A percentile compares a stretch with the other conserved stretches of the same genome.
Evolutionary conservation across 2,888 invertebrate genomes (phyloP).

Genomic region (Megaustenia siamemsis): DNA sequence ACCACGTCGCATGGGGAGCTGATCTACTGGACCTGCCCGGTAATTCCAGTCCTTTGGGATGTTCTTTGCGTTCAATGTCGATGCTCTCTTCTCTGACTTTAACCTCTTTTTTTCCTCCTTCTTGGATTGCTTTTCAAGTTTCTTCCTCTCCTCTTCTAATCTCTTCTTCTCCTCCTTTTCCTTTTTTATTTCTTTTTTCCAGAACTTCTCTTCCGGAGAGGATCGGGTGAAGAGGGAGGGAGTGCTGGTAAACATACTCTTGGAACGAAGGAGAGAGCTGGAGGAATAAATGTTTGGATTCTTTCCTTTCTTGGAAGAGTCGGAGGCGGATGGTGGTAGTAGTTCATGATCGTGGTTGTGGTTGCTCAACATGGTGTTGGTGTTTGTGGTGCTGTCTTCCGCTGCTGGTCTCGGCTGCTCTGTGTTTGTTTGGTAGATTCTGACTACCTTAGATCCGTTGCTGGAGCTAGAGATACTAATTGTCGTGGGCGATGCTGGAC

Average conservation of each 20-base stretch:
- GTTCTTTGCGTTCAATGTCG: slow-evolving; percentile 59
- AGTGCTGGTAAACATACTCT: slow-evolving; percentile 69
- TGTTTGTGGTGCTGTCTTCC: background rate
- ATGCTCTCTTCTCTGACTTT: slow-evolving; percentile 68
- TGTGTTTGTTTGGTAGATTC: background rate
- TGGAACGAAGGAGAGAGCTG: slow-evolving; percentile 62
- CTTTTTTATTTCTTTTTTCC: slow-evolving; percentile 70
- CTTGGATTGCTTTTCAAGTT: slow-evolving; percentile 66
- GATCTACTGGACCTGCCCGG: slow-evolving; percentile 63
- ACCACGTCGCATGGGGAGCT: slow-evolving; percentile 65
- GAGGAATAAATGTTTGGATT: background rate
- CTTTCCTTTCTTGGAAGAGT: background rate
- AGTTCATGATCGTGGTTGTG: slow-evolving; percentile 50
- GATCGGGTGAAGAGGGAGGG: slow-evolving; percentile 67
- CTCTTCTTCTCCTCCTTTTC: slow-evolving; percentile 70
- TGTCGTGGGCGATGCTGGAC: background rate
- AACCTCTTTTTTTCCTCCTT: slow-evolving; percentile 70
- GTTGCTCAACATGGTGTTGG: slow-evolving; percentile 39
- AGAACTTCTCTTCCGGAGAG: slow-evolving; percentile 64
- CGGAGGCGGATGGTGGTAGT: slow-evolving; percentile 36
- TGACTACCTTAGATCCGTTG: background rate
- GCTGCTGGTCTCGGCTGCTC: background rate
- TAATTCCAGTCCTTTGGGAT: slow-evolving; percentile 70
- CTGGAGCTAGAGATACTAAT: slow-evolving; percentile 16
- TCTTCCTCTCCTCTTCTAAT: slow-evolving; percentile 67